Evolutionary conservation across 2,888 invertebrate species (phyloP), one percentile per base, ranked within the genome.

Genomic region (Oeneis ivallda): DNA sequence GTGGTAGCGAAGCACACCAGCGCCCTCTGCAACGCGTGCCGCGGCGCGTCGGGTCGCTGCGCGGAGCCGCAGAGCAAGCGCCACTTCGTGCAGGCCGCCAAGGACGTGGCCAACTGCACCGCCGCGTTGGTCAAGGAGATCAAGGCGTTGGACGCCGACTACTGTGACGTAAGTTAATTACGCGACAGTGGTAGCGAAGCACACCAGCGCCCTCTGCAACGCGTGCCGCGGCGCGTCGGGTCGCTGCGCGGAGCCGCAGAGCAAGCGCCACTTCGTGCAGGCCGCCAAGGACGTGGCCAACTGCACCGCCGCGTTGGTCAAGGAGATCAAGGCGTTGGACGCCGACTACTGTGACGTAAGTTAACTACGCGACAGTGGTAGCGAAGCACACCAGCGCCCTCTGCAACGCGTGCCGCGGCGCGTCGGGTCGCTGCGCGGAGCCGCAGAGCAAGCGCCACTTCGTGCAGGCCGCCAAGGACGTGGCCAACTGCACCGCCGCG

Each of bases 201-300:
- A 99, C 89, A 99, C 99, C 0, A 97, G 97, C 71, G 95, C 98
- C 8, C 93, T 99, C 60, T 99, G 99, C 87, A 98, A 98, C 82
- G 96, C 98, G 47, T 99, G 99, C 81, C 94, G 99, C 39, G 94
- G 95, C 62, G 99, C 99, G 0, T 98, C 98, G 39, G 96, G 96
- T 71, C 96, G 96, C 79, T 98, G 98, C 1, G 94, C 93, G 66
- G 97, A 97, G 85, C 97, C 98, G 0, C 96, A 96, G 4, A 98
- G 98, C 64, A 99, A 99, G 89, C 92, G 98, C 41, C 98, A 98
- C 86, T 99, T 99, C 86, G 98, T 99, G 63, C 98, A 99, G 82
- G 96, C 98, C 71, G 99, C 99, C 63, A 98, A 98, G 84, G 98
- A 99, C 79, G 98, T 99, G 1, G 99, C 99, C 59, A 97, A 97